phyloP scores from a whole-genome alignment of 2,888 invertebrate species.

The Andrena bicolor region DNA sequence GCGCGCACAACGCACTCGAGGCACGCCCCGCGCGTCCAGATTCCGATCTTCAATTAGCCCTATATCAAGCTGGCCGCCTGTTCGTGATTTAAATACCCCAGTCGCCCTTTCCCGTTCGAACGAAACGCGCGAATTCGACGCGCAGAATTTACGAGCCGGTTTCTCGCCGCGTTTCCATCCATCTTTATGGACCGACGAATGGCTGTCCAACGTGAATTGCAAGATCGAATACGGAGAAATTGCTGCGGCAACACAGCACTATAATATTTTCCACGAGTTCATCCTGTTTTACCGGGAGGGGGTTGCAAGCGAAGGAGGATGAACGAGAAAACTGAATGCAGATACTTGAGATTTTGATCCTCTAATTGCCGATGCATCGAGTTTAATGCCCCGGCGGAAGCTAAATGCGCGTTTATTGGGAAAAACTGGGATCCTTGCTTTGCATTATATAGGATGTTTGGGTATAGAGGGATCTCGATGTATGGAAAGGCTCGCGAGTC shows the following conservation, averaged over 20 bases:
- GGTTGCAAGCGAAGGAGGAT: too few species aligned
- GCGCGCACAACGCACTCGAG: slow-evolving; percentile 4
- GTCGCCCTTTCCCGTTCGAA: background rate
- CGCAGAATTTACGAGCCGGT: slow-evolving; percentile 43
- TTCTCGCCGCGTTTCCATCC: slow-evolving; percentile 3
- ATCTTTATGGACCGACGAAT: slow-evolving; percentile 36
- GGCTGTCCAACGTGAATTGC: slow-evolving; percentile 8
- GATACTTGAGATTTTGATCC: too few species aligned
- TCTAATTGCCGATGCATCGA: too few species aligned
- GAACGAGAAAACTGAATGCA: too few species aligned
- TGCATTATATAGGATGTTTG: too few species aligned
- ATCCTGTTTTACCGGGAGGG: too few species aligned
- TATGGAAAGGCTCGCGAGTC: too few species aligned
- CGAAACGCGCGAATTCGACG: slow-evolving; percentile 49
- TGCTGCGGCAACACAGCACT: background rate
- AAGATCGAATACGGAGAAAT: background rate
- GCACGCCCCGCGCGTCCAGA: slow-evolving; percentile 67
- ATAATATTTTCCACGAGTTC: too few species aligned
- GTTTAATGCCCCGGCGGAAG: too few species aligned
- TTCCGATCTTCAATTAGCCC: slow-evolving; percentile 84
- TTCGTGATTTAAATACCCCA: background rate
- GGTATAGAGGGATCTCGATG: too few species aligned
- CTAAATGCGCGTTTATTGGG: too few species aligned
- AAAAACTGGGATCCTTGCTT: too few species aligned
- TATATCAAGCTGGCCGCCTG: slow-evolving; percentile 77